These are phyloP conservation scores for Drosophila testacea DNA, from an alignment of 2,888 invertebrate species.

Conservation along the genomic window DNA sequence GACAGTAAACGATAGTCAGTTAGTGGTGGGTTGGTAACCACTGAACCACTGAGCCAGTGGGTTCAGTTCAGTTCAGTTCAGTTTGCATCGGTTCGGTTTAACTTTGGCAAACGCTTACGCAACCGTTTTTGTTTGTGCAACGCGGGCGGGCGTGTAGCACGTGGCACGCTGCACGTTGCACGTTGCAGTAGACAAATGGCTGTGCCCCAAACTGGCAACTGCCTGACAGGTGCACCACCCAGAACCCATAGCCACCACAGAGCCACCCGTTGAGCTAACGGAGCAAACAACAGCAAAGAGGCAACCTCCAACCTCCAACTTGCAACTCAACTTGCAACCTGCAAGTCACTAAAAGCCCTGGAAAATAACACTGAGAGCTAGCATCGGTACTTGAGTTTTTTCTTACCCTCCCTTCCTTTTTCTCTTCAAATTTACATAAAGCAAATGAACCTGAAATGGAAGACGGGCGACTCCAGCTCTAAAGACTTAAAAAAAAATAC, in stretches of 20 bases:
- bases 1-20: conserved; percentile 71
- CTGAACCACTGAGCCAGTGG: conserved; percentile 13
- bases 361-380: conserved; percentile 51
- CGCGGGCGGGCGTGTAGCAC: conserved; percentile 23
- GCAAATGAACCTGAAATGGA: conserved; percentile 72
- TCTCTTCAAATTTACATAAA: conserved; percentile 67
- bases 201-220: conserved; percentile 56
- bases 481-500: conserved; percentile 10
- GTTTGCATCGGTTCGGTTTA: conserved; percentile 39
- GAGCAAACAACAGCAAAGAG: conserved; percentile 25
- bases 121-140: conserved; percentile 39
- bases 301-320: conserved; percentile 27
- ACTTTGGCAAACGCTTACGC: conserved; percentile 75
- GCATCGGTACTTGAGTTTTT: background rate
- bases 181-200: conserved; percentile 66
- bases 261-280: conserved; percentile 7
- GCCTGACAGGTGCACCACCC: conserved; percentile 64
- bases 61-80: too few relatives aligned
- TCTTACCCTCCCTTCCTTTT: background rate
- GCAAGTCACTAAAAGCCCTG: conserved; percentile 64
- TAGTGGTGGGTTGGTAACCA: conserved; percentile 31
- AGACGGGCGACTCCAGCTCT: conserved; percentile 36
- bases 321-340: conserved; percentile 37
- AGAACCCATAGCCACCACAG: background rate
- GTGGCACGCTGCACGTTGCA: conserved; percentile 20